Base-by-base conservation (phyloP, 2,888 invertebrate species). In the Glaucopsyche alexis region DNA sequence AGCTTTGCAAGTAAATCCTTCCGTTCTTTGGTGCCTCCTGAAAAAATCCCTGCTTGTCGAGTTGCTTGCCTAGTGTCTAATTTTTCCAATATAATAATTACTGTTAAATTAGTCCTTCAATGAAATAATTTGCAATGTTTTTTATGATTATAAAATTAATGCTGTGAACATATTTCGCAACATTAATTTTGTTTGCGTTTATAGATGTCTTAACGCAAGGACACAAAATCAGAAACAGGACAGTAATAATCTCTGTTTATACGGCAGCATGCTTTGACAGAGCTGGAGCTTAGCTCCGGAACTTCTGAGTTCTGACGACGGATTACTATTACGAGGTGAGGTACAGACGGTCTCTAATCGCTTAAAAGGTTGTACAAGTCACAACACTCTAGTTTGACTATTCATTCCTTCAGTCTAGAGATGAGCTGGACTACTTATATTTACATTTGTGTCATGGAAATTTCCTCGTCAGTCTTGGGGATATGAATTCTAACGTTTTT, bases 301-400 rank as follows among this genome's bases (percentile, higher is more conserved):
- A 69, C 69, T 49, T 69, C 69, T 69, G 64, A 65, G 47, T 60
- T 29, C 60, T 14, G 29, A 19, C 14, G 69, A 47, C 13, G 69
- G 69, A 69, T 69, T 69, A 69, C 49, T 45, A 16, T 38, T 65
- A 65, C 64, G 14, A 47, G 47, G 47, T 69, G 45, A 19, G 45
- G 47, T 13, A 47, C 45, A 67, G 47, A 19, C 47, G 49, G 45
- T 14, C 7, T n/a, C 42, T 69, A 69, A 69, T 69, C 69, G 47
- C 69, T 47, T 69, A 47, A 69, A 69, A 69, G 69, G 47, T 45
- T 40, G 66, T 42, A 60, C 60, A 60, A 38, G 60, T 65, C 40
- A 9, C 38, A 49, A 65, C 64, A 11, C 64, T 29, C 13, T n/a
- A 47, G 19, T 47, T 69, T 69, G 47, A 49, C 49, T 49, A 49